Base-by-base conservation (phyloP, 2,113 vertebrate genomes). In the Engystomops pustulosus region DNA sequence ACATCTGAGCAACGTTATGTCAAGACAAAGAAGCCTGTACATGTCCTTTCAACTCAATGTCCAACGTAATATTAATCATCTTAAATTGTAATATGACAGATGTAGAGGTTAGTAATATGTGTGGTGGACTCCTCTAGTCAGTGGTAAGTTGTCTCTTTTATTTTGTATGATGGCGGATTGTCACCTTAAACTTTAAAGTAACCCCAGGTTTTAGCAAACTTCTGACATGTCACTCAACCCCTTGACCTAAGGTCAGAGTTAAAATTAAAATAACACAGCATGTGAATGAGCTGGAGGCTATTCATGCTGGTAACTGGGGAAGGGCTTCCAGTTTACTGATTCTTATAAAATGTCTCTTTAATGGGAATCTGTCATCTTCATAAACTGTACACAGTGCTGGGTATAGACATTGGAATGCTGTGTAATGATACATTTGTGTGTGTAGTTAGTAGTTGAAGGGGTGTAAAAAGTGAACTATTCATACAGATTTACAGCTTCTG, bases 31-130 rank as follows among this genome's bases (percentile, higher is more conserved):
- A 23, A 76, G 6, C 72, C 47, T 20, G 34, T 45, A 34, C 17
- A 49, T 20, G 25, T n/a, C 72, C 32, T 76, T 70, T 51, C 70
- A 74, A 49, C 27, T 30, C 47, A 18, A 49, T 75, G 72, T 53
- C 72, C 25, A 49, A 9, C 20, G 20, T 44, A 11, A 70, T 70
- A 14, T 41, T 11, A 3, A 23, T 38, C 34, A 38, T 38, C 34
- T 18, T n/a, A n/a, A n/a, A n/a, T n/a, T 38, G 67, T 10, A 36
- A 36, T 7, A 4, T 67, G 14, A 6, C 15, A 36, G 10, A 38
- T 38, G 34, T 69, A 38, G 10, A 69, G 27, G 14, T 18, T 36
- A 44, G 9, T 11, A 41, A 44, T 44, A 44, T 41, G 30, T 30
- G 41, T 70, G 41, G 18, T 23, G 30, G 32, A 69, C 9, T 10